Evolutionary conservation across 2,797 vertebrate genomes (phyloP).

Genomic region (Acrossocheilus wenchowensis): DNA sequence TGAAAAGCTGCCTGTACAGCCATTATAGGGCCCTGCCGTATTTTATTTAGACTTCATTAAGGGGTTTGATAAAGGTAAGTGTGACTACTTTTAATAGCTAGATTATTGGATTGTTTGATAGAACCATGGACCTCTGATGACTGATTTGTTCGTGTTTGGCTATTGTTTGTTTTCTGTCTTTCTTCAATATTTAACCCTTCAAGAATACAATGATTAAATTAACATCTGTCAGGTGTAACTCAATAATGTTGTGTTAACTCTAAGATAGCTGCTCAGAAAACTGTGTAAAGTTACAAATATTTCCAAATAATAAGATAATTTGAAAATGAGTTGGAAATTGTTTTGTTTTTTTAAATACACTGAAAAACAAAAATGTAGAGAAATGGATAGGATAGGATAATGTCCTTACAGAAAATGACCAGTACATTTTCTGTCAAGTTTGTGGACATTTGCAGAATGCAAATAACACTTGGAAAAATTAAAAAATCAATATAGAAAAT

Average conservation of each 20-base stretch:
- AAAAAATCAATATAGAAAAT: not conserved
- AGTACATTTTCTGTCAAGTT: not conserved
- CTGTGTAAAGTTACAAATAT: not conserved
- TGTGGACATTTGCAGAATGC: not conserved
- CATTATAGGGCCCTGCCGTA: slow-evolving; percentile 67
- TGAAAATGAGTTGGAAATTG: not conserved
- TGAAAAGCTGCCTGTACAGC: slow-evolving; percentile 71
- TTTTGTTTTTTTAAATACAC: not conserved
- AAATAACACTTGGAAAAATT: not conserved
- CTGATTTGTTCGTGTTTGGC: not conserved
- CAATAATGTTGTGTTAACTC: not conserved
- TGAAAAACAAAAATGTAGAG: not conserved
- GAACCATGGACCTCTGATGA: not conserved
- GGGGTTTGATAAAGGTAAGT: slow-evolving; percentile 67
- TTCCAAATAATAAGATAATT: not conserved
- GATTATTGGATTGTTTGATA: not conserved
- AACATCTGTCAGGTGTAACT: not conserved
- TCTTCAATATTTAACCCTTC: not conserved
- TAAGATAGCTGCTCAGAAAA: not conserved
- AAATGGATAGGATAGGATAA: not conserved
- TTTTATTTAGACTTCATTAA: slow-evolving; percentile 62
- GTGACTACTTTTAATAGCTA: slow-evolving; percentile 14
- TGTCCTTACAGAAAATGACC: not conserved
- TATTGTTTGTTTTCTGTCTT: not conserved
- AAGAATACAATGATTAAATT: not conserved